Evolutionary conservation across 92 coral and sea anemone species (phyloP).

Genomic region (Pocillopora meandrina): DNA sequence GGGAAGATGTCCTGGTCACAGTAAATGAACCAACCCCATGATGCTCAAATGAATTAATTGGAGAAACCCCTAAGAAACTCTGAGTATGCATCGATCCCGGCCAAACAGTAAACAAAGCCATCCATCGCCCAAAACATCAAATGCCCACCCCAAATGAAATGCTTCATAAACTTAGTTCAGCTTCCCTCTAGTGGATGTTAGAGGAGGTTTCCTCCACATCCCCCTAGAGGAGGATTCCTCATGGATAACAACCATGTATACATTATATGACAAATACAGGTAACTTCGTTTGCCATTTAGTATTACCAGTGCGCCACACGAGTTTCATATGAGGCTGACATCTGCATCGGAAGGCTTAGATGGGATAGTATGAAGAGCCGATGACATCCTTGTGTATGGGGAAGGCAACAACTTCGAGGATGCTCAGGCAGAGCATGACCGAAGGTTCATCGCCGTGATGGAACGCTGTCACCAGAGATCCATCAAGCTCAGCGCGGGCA

Average conservation of each 20-base stretch:
- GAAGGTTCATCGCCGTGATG: conserved; percentile 58
- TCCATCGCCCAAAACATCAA: conserved; percentile 36
- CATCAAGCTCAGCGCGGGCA: conserved; percentile 48
- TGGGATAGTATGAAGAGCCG: conserved; percentile 51
- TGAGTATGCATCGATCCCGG: conserved; percentile 54
- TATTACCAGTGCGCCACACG: conserved; percentile 38
- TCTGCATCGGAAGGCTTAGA: conserved; percentile 5
- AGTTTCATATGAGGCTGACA: conserved; percentile 16
- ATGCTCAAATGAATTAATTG: conserved; percentile 47
- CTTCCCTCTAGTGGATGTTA: conserved; percentile 38
- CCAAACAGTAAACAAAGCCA: conserved; percentile 56
- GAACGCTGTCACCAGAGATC: conserved; percentile 48
- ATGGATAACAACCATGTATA: conserved; percentile 57
- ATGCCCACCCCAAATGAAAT: conserved; percentile 46
- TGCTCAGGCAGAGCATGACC: conserved; percentile 61
- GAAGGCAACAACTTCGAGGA: conserved; percentile 49
- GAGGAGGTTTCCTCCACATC: conserved; percentile 39
- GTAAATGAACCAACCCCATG: conserved; percentile 56
- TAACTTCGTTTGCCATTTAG: conserved; percentile 63
- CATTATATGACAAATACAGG: conserved; percentile 52
- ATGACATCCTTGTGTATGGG: conserved; percentile 60
- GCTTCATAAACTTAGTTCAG: conserved; percentile 35
- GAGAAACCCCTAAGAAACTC: conserved; percentile 53
- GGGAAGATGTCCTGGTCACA: conserved; percentile 39
- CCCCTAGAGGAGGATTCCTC: conserved; percentile 62